Evolutionary conservation across 53 echinoderm and acorn worm genomes (phyloP).

Genomic region (Hippasteria phrygiana): DNA sequence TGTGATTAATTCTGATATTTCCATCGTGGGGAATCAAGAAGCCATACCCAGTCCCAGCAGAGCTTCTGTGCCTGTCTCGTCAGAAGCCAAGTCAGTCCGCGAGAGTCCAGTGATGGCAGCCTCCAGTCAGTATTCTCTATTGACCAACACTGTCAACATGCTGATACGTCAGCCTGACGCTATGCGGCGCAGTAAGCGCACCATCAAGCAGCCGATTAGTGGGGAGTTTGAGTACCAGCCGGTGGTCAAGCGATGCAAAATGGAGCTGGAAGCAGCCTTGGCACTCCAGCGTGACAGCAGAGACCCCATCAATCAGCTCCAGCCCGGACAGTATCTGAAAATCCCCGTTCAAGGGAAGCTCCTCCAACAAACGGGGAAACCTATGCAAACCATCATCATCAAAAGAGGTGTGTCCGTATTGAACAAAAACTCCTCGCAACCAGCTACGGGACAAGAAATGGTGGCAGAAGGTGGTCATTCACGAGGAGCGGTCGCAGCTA

Average conservation of each 20-base stretch:
- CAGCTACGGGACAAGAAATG: neutral
- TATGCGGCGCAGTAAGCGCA: slow-evolving; percentile 74
- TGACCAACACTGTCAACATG: slow-evolving; percentile 36
- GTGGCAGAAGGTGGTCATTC: neutral
- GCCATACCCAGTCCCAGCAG: neutral
- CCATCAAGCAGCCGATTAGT: slow-evolving; percentile 67
- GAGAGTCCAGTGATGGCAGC: neutral
- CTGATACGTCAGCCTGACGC: slow-evolving; percentile 16
- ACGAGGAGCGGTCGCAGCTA: neutral
- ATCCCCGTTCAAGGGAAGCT: slow-evolving; percentile 23
- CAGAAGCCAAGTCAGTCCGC: neutral
- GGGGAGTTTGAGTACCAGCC: slow-evolving; percentile 81
- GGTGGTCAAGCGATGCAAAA: slow-evolving; percentile 70
- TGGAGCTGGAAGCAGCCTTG: slow-evolving; percentile 5
- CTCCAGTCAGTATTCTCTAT: neutral
- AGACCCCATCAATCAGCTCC: neutral
- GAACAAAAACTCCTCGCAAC: neutral
- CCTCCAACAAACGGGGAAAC: slow-evolving; percentile 23
- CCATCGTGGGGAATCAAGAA: neutral
- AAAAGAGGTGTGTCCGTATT: slow-evolving; percentile 35
- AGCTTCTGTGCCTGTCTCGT: slow-evolving; percentile 10
- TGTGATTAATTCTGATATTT: neutral
- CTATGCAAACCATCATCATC: slow-evolving; percentile 46
- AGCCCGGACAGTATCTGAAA: slow-evolving; percentile 24
- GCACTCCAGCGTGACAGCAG: slow-evolving; percentile 20